Conservation (phyloP, 2,797 vertebrate genomes). For the Takifugu rubripes region DNA sequence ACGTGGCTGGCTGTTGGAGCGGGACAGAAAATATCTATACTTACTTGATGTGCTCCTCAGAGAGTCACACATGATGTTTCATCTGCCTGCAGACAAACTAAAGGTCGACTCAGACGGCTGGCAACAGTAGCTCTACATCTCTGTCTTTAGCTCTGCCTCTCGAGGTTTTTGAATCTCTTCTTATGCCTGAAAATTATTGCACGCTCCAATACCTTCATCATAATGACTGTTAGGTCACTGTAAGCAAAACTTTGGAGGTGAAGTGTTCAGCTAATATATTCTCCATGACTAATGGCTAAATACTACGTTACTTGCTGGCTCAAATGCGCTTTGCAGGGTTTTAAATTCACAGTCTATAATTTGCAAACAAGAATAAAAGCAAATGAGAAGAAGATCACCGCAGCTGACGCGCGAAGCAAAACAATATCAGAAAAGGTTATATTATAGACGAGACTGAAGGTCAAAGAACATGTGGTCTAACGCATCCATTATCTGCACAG, state of each 20-base stretch:
- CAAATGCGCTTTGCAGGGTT: slow-evolving; percentile 44
- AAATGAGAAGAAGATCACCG: slow-evolving; percentile 32
- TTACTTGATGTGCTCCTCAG: slow-evolving; percentile 66
- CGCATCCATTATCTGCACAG: slow-evolving; percentile 4
- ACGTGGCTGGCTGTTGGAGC: slow-evolving; percentile 36
- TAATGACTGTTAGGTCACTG: slow-evolving; percentile 15
- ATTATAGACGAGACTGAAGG: slow-evolving; percentile 36
- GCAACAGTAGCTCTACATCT: slow-evolving; percentile 9
- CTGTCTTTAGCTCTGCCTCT: slow-evolving; percentile 8
- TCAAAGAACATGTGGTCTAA: slow-evolving; percentile 1
- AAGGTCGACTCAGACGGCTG: slow-evolving; percentile 52
- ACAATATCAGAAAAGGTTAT: slow-evolving; percentile 42
- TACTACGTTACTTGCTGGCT: slow-evolving; percentile 39
- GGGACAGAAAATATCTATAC: slow-evolving; percentile 64
- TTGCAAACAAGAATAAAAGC: slow-evolving; percentile 20
- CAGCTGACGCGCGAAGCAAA: slow-evolving; percentile 39
- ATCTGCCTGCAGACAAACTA: slow-evolving; percentile 56
- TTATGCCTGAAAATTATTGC: slow-evolving; percentile 2
- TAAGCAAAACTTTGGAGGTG: no score
- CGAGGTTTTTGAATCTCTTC: background rate
- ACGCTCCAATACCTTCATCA: slow-evolving; percentile 22
- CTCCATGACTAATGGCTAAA: slow-evolving; percentile 16
- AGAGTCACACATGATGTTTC: slow-evolving; percentile 52
- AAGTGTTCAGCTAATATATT: no score
- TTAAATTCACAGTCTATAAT: slow-evolving; percentile 20